Evolutionary conservation across 1,140 invertebrate species (phyloP).

Genomic region (Orius insidiosus): DNA sequence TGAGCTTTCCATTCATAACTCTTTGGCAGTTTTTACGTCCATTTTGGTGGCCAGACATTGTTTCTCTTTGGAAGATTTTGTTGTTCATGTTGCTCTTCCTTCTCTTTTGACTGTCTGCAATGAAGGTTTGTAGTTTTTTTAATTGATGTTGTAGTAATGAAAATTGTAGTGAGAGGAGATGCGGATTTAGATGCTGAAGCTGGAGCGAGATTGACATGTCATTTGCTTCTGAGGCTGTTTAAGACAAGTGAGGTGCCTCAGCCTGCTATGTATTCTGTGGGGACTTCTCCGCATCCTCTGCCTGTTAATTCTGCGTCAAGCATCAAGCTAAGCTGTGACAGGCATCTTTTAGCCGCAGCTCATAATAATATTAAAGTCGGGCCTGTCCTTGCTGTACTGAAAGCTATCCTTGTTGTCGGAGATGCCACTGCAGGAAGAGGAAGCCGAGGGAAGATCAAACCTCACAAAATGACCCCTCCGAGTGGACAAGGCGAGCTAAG

Average conservation of each 20-base stretch:
- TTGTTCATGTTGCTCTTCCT: constrained; percentile 75
- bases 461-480: constrained; percentile 20
- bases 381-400: constrained; percentile 83
- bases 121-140: constrained; percentile 21
- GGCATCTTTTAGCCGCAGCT: constrained; percentile 79
- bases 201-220: constrained; percentile 85
- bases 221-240: constrained; percentile 76
- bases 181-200: constrained; percentile 61
- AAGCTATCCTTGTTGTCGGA: constrained; percentile 30
- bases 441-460: constrained; percentile 10
- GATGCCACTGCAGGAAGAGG: constrained; percentile 21
- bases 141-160: not conserved
- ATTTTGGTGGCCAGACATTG: constrained; percentile 89
- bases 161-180: constrained; percentile 27
- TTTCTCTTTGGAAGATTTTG: constrained; percentile 87
- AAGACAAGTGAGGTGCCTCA: constrained; percentile 79
- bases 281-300: constrained; percentile 51
- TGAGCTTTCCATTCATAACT: constrained; percentile 83
- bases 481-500: constrained; percentile 50
- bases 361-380: constrained; percentile 81
- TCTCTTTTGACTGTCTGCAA: constrained; percentile 57
- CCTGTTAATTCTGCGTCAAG: constrained; percentile 41
- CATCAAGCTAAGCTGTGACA: constrained; percentile 81
- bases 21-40: constrained; percentile 85
- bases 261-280: constrained; percentile 65